These are phyloP conservation scores for Teleiodes luculella DNA, from an alignment of 2,888 invertebrate genomes.

Conservation along the genomic window DNA sequence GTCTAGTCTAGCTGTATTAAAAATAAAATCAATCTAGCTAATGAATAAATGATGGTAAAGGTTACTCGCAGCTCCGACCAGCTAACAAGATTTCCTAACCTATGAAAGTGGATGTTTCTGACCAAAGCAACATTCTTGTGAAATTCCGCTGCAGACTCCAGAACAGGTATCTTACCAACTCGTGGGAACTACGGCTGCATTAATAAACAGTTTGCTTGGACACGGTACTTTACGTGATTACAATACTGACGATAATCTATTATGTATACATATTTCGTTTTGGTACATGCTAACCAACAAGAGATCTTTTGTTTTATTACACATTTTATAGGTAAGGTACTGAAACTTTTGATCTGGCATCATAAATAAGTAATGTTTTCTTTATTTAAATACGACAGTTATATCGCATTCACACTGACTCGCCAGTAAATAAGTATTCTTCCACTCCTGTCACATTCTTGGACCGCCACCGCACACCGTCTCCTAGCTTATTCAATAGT, in stretches of 20 bases:
- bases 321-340: not conserved
- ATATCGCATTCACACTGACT: no score
- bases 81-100: not conserved
- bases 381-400: no score
- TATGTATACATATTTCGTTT: no score
- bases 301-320: no score
- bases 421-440: not conserved
- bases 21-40: no score
- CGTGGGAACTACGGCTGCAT: slow-evolving; percentile 3
- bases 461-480: no score
- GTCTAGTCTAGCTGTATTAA: no score
- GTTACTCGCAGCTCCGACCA: no score
- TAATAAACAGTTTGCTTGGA: not conserved
- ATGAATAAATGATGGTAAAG: no score
- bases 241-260: not conserved
- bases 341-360: not conserved
- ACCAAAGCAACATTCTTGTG: slow-evolving; percentile 21
- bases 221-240: not conserved
- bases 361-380: no score
- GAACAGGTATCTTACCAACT: slow-evolving; percentile 15
- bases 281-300: no score
- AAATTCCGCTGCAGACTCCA: slow-evolving; percentile 21
- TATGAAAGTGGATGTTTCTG: slow-evolving; percentile 5
- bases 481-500: not conserved
- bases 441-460: not conserved